Conservation (phyloP, 2,113 vertebrate species). For the Vicugna pacos region DNA sequence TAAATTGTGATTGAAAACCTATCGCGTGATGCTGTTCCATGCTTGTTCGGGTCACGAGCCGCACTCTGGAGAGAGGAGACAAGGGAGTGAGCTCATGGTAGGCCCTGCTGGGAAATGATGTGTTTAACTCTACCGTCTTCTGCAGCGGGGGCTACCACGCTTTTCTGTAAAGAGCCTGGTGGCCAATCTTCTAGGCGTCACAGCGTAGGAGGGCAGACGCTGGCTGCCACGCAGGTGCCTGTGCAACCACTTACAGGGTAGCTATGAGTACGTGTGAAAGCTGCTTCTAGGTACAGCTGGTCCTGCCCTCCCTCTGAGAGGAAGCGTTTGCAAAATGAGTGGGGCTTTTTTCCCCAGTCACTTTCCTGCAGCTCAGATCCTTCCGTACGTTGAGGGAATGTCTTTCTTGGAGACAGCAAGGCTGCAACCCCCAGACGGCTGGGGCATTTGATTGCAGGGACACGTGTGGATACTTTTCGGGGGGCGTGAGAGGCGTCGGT, state of each 20-base stretch:
- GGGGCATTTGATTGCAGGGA: too few species aligned
- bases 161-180: neutral
- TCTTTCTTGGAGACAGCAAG: neutral
- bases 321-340: too few species aligned
- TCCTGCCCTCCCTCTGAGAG: neutral
- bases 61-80: neutral
- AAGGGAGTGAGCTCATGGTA: rapidly evolving
- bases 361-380: neutral
- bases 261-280: rapidly evolving
- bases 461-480: neutral
- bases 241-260: rapidly evolving
- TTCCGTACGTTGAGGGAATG: too few species aligned
- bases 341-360: neutral
- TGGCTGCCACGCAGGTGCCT: neutral
- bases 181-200: neutral
- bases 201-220: neutral
- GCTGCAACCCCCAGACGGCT: neutral
- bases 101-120: neutral
- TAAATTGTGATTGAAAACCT: too few species aligned
- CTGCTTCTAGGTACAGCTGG: too few species aligned
- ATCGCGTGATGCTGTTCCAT: too few species aligned
- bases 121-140: neutral
- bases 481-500: neutral
- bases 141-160: neutral
- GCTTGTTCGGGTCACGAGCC: too few species aligned